Evolutionary conservation across 2,113 vertebrate species (phyloP).

Genomic region (Patagioenas fasciata): DNA sequence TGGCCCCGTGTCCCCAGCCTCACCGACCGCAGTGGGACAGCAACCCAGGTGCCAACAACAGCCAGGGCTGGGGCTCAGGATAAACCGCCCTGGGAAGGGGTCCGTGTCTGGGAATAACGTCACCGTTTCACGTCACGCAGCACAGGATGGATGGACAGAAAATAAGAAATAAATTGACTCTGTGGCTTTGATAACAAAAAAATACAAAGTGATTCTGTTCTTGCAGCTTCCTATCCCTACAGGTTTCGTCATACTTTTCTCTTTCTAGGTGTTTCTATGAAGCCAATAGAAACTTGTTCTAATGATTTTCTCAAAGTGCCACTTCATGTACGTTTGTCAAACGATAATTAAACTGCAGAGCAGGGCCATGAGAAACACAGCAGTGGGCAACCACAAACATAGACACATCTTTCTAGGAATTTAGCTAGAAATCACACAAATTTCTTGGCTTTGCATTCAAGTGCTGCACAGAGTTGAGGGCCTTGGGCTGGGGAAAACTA

Average conservation of each 20-base stretch:
- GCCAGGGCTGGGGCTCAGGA: neutral
- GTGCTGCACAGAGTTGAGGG: neutral
- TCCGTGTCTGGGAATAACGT: neutral
- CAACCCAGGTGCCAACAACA: neutral
- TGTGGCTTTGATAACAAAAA: neutral
- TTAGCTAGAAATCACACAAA: fast-evolving
- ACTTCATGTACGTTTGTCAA: neutral
- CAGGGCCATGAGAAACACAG: neutral
- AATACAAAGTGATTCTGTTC: neutral
- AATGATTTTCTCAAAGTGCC: neutral
- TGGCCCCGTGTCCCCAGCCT: fast-evolving
- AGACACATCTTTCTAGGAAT: neutral
- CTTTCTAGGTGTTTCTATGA: neutral
- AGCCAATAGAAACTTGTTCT: neutral
- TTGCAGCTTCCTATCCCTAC: neutral
- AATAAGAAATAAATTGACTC: too few relatives aligned
- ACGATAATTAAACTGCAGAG: neutral
- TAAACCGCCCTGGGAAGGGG: neutral
- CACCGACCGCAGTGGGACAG: neutral
- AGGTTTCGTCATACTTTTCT: neutral
- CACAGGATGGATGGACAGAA: neutral
- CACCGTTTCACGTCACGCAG: neutral
- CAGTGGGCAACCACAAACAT: neutral
- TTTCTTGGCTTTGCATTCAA: neutral
- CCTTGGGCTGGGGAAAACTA: neutral